These are phyloP conservation scores for Erpornis zantholeuca DNA, from an alignment of 2,113 vertebrate species.

Conservation along the genomic window DNA sequence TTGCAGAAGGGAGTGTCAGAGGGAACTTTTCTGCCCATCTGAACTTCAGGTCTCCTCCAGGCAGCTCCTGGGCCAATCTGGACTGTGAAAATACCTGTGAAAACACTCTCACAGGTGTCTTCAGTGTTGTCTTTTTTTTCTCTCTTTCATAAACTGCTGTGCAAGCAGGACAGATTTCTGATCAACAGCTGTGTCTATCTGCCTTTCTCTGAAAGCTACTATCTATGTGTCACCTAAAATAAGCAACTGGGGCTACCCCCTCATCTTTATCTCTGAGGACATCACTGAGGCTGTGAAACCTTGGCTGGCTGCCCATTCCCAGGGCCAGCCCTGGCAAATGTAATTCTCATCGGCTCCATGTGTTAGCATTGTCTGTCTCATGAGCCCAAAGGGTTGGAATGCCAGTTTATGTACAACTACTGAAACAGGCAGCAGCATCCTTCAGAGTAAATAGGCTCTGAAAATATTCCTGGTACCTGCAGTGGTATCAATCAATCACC, in stretches of 20 bases:
- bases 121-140: background rate
- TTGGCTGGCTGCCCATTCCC: background rate
- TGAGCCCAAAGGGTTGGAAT: background rate
- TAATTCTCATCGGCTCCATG: background rate
- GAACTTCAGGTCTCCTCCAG: background rate
- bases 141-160: background rate
- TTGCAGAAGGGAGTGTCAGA: background rate
- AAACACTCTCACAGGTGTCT: background rate
- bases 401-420: background rate
- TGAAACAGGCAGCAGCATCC: background rate
- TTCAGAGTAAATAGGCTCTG: background rate
- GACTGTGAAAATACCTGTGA: background rate
- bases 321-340: background rate
- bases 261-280: background rate
- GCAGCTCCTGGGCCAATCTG: background rate
- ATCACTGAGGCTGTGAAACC: background rate
- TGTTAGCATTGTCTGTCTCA: background rate
- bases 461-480: background rate
- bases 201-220: background rate
- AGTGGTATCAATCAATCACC: background rate
- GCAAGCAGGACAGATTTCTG: background rate
- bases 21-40: background rate
- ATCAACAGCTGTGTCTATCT: background rate
- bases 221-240: background rate
- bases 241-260: background rate